Evolutionary conservation across 2,888 invertebrate species (phyloP).

Genomic region (Coremacera marginata): DNA sequence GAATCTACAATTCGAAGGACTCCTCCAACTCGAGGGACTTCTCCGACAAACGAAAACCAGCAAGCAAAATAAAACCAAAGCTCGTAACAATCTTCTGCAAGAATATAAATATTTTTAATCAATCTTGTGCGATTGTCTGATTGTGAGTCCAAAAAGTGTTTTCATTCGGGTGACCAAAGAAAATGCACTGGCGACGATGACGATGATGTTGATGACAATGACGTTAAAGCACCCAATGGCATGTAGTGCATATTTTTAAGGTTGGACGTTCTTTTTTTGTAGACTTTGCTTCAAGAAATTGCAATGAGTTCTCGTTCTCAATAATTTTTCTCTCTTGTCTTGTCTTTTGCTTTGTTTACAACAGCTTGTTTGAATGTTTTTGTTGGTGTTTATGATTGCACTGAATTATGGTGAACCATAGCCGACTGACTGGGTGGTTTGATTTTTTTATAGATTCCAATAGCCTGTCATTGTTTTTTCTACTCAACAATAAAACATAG

Average conservation of each 20-base stretch:
- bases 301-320: constrained; percentile 15
- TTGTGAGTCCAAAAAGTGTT: constrained; percentile 22
- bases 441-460: too few relatives aligned
- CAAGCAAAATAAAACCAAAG: constrained; percentile 6
- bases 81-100: constrained; percentile 14
- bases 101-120: constrained; percentile 37
- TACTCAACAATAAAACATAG: too few relatives aligned
- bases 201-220: not conserved
- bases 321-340: constrained; percentile 15
- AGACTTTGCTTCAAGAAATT: constrained; percentile 26
- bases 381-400: too few relatives aligned
- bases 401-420: too few relatives aligned
- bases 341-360: constrained; percentile 1
- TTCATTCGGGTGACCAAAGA: constrained; percentile 5
- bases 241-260: not conserved
- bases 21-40: constrained; percentile 17
- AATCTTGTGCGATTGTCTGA: constrained; percentile 22
- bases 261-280: not conserved
- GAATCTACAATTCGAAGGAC: constrained; percentile 13
- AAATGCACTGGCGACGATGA: constrained; percentile 2
- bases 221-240: not conserved
- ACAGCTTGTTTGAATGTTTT: not conserved
- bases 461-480: too few relatives aligned
- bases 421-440: too few relatives aligned
- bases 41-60: not conserved